phyloP scores from a whole-genome alignment of 2,888 invertebrate species.

The Meghimatium bilineatum region DNA sequence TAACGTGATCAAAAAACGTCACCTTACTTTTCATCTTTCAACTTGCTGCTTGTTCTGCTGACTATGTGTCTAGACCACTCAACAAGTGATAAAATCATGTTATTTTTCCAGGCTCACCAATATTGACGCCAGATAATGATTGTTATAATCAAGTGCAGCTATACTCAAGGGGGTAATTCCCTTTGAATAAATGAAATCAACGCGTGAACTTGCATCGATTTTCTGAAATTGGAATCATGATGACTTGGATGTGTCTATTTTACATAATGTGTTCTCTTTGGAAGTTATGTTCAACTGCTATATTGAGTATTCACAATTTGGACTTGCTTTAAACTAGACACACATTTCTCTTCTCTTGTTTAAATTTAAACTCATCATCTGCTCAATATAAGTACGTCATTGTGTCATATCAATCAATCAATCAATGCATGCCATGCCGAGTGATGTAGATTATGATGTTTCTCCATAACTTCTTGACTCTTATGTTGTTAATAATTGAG shows the following conservation, averaged over 20 bases:
- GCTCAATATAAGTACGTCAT: too few relatives aligned
- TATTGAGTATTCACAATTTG: too few relatives aligned
- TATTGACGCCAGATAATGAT: background rate
- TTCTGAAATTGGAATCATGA: background rate
- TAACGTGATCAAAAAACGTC: background rate
- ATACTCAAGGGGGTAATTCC: background rate
- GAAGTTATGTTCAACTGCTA: too few relatives aligned
- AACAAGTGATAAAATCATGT: background rate
- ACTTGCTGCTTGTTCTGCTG: background rate
- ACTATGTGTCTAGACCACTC: slow-evolving; percentile 2
- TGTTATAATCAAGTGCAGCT: background rate
- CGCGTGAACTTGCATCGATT: background rate
- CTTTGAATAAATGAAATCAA: background rate
- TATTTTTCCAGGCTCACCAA: background rate
- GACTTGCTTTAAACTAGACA: too few relatives aligned
- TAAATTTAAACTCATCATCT: too few relatives aligned
- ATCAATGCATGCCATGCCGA: too few relatives aligned
- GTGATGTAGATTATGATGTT: too few relatives aligned
- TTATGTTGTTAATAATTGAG: too few relatives aligned
- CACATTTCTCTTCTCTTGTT: too few relatives aligned
- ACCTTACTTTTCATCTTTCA: background rate
- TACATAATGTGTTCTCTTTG: too few relatives aligned
- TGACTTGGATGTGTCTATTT: background rate
- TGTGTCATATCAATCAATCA: too few relatives aligned
- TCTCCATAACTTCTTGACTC: too few relatives aligned